phyloP scores from a whole-genome alignment of 2,888 invertebrate genomes.

The Lepas anatifera region DNA sequence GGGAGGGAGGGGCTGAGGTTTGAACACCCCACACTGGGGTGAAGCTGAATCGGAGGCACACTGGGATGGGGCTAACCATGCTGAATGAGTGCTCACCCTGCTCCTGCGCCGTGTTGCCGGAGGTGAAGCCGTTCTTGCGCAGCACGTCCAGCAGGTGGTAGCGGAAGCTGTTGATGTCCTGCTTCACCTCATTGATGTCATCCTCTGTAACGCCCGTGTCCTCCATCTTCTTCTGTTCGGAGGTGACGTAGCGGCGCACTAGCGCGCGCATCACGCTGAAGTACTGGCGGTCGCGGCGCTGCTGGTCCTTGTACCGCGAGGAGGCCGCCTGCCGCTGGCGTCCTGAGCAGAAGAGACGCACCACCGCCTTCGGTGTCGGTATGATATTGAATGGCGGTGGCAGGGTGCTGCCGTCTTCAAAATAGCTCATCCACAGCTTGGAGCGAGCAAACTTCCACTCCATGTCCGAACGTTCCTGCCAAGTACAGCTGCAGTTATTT shows the following conservation, averaged over 20 bases:
- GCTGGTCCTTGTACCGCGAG: constrained; percentile 21
- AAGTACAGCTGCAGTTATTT: too few species aligned
- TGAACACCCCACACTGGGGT: too few species aligned
- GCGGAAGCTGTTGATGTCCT: constrained; percentile 87
- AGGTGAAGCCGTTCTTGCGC: constrained; percentile 73
- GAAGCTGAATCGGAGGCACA: not conserved
- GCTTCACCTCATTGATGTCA: constrained; percentile 94
- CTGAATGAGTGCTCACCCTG: too few species aligned
- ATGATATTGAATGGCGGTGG: constrained; percentile 90
- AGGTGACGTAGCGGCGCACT: constrained; percentile 79
- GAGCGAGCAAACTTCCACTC: constrained; percentile 96
- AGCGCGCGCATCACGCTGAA: constrained; percentile 73
- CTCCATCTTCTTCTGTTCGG: constrained; percentile 75
- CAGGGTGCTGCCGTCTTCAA: constrained; percentile 78
- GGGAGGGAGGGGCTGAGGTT: too few species aligned
- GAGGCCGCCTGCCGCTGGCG: constrained; percentile 8
- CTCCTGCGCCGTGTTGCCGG: constrained; percentile 31
- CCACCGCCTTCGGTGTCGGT: constrained; percentile 63
- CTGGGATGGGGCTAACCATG: too few species aligned
- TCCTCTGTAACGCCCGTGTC: constrained; percentile 90
- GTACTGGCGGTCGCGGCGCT: constrained; percentile 21
- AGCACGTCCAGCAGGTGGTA: constrained; percentile 89
- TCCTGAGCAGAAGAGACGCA: constrained; percentile 10
- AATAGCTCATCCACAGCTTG: constrained; percentile 90
- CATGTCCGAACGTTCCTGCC: constrained; percentile 78